Evolutionary conservation across 2,797 vertebrate species (phyloP).

Genomic region (Uromys caudimaculatus): DNA sequence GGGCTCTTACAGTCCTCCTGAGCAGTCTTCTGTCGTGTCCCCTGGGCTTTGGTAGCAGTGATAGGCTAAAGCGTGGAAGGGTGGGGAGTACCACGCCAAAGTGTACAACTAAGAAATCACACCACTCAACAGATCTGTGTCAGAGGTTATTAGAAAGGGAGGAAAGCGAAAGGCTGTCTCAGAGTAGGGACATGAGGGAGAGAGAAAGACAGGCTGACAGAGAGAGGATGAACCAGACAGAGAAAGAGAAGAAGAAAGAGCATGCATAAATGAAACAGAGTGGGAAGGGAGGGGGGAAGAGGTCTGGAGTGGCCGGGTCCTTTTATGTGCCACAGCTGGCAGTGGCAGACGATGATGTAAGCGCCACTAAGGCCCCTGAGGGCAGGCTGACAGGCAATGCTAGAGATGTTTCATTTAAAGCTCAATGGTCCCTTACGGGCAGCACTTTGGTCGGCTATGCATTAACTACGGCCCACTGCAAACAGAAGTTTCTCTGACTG

Average conservation of each 20-base stretch:
- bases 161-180: background rate
- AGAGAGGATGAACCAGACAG: background rate
- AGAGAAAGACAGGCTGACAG: background rate
- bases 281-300: background rate
- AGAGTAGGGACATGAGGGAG: background rate
- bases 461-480: background rate
- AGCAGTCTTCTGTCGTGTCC: background rate
- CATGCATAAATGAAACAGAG: too few relatives aligned
- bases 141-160: background rate
- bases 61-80: background rate
- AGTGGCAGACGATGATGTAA: background rate
- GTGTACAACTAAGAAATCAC: background rate
- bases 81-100: background rate
- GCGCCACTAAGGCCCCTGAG: background rate
- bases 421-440: background rate
- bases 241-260: too few relatives aligned
- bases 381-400: background rate
- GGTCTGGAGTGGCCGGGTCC: background rate
- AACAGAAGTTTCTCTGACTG: too few relatives aligned
- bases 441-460: background rate
- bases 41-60: background rate
- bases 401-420: background rate
- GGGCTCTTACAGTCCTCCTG: background rate
- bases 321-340: background rate
- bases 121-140: background rate